Base-by-base conservation (phyloP, 2,888 invertebrate genomes). In the Cyrtodaria siliqua region DNA sequence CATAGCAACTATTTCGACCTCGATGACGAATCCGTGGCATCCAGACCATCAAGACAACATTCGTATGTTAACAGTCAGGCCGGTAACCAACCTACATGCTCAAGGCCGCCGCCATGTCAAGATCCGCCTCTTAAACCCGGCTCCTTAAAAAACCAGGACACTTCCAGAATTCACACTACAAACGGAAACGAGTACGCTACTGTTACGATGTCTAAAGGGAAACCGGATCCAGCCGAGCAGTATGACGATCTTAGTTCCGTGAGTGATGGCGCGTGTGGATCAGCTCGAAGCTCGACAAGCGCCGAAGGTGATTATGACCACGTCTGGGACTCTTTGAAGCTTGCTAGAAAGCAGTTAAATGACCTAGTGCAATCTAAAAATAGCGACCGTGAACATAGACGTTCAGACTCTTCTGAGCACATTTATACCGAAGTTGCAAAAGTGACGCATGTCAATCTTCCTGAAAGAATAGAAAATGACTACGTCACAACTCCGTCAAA, bases 231-330 rank as follows among this genome's bases (percentile, higher is more conserved):
- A 14, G 26, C 18, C 16, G 50, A 53, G 12, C 26, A 60, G 18
- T 57, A 52, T n/a, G 47, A 60, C 42, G 64, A 72, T 26, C 20
- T 56, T 14, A 16, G 47, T 23, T 52, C 50, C 23, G 67, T 23
- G 9, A 29, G 26, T 20, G 42, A 38, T 12, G 70, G 77, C 12
- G 64, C 75, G 38, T 72, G 72, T 26, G 69, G 64, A 20, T 49
- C 64, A 8, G 49, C 62, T 26, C 44, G 71, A 40, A 53, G 63
- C 26, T 81, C 81, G 12, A 71, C 77, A 50, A 74, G 77, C 38
- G 69, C 77, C 6, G 81, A 81, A 20, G 75, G 78, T 33, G 80
- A 80, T 23, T 81, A 81, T 71, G 81, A 78, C 55, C 52, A 67
- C n/a, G 81, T 81, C 16, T 81, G 77, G 77, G 81, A 81, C 47